Evolutionary conservation across 2,797 vertebrate genomes (phyloP).

Genomic region (Halcyon smyrnensis): DNA sequence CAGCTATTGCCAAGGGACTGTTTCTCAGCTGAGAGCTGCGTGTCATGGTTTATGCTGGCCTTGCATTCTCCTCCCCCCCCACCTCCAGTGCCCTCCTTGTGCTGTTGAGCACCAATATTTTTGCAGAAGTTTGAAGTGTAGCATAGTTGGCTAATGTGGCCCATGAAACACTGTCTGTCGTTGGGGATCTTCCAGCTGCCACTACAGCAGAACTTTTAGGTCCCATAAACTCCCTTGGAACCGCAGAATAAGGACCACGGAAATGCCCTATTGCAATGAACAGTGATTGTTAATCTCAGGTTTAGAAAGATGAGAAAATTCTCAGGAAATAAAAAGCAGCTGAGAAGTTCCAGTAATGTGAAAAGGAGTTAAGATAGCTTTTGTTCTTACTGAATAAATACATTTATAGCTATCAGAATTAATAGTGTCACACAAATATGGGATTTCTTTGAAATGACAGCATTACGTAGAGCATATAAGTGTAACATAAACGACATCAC

Average conservation of each 20-base stretch:
- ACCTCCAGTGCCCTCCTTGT: fast-evolving
- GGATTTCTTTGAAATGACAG: background rate
- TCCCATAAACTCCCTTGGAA: background rate
- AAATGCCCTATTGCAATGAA: background rate
- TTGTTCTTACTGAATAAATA: background rate
- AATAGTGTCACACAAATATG: background rate
- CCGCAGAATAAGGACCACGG: background rate
- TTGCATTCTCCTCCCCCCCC: background rate
- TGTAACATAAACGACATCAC: background rate
- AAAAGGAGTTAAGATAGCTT: background rate
- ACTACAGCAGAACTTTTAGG: background rate
- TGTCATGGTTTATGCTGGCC: background rate
- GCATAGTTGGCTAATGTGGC: background rate
- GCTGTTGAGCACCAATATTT: background rate
- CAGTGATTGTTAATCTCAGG: background rate
- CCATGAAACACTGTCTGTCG: background rate
- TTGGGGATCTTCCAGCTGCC: background rate
- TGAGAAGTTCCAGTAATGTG: background rate
- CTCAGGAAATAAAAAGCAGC: background rate
- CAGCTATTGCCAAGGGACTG: background rate
- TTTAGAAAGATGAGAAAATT: background rate
- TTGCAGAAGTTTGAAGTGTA: background rate
- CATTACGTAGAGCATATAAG: background rate
- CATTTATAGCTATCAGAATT: background rate
- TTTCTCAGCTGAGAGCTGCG: background rate